Evolutionary conservation across 2,888 invertebrate species (phyloP).

Genomic region (Chrysodeixis includens): DNA sequence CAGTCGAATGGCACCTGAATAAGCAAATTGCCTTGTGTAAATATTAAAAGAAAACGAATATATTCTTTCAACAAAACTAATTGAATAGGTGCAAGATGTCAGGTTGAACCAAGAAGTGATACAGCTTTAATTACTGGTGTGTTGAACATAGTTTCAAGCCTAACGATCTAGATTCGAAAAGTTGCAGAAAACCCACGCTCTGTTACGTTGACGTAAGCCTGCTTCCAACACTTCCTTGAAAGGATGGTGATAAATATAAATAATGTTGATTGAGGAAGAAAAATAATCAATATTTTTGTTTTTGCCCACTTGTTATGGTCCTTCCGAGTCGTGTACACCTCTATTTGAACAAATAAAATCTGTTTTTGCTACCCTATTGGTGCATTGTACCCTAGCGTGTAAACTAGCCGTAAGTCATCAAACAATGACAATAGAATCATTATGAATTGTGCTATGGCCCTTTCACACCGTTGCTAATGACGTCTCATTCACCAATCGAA

Average conservation of each 20-base stretch:
- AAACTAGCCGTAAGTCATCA: constrained; percentile 26
- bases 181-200: constrained; percentile 3
- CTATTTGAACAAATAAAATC: background rate
- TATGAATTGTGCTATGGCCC: background rate
- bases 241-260: background rate
- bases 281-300: background rate
- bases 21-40: background rate
- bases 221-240: constrained; percentile 1
- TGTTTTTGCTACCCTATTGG: background rate
- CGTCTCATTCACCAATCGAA: background rate
- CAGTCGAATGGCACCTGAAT: too few species aligned
- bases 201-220: constrained; percentile 1
- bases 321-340: background rate
- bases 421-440: constrained; percentile 6
- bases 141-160: background rate
- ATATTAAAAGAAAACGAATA: background rate
- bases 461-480: background rate
- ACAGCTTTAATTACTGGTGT: background rate
- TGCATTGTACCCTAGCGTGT: constrained; percentile 7
- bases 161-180: background rate
- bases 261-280: background rate
- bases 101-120: background rate
- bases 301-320: background rate
- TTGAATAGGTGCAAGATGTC: background rate
- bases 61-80: background rate